Conservation (phyloP, 2,888 invertebrate genomes). For the Theretra japonica region DNA sequence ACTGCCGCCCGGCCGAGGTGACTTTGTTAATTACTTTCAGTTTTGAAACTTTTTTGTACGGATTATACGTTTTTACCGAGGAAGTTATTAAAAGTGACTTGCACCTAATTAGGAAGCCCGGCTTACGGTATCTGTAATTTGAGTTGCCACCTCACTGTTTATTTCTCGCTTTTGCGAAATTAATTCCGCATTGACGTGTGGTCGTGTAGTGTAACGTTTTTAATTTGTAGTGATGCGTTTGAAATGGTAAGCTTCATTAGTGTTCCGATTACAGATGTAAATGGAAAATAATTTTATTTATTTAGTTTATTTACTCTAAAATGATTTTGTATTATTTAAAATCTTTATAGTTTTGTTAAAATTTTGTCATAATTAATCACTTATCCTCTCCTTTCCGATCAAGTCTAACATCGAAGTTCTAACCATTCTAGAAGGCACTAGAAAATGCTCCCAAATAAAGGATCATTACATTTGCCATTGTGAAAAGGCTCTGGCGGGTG, state of each 20-base stretch:
- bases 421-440: too few relatives aligned
- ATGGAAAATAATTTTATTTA: too few relatives aligned
- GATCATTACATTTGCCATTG: not conserved
- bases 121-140: conserved; percentile 12
- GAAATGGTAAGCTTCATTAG: not conserved
- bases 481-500: not conserved
- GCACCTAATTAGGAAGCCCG: conserved; percentile 14
- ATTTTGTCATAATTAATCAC: too few relatives aligned
- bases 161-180: conserved; percentile 9
- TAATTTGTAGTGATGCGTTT: not conserved
- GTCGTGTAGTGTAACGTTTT: not conserved
- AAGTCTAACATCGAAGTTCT: too few relatives aligned
- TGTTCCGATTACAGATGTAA: not conserved
- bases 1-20: conserved; percentile 1
- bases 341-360: too few relatives aligned
- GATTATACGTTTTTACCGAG: conserved; percentile 20
- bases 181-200: conserved; percentile 4
- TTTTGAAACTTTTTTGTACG: not conserved
- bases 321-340: too few relatives aligned
- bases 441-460: not conserved
- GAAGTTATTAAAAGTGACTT: conserved; percentile 23
- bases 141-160: not conserved
- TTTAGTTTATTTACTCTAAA: too few relatives aligned
- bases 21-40: conserved; percentile 18
- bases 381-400: too few relatives aligned